A percentile compares a stretch with the other conserved stretches of the same genome.
These are phyloP conservation scores for Phaetusa simplex DNA, from an alignment of 2,113 vertebrate species.

Conservation along the genomic window DNA sequence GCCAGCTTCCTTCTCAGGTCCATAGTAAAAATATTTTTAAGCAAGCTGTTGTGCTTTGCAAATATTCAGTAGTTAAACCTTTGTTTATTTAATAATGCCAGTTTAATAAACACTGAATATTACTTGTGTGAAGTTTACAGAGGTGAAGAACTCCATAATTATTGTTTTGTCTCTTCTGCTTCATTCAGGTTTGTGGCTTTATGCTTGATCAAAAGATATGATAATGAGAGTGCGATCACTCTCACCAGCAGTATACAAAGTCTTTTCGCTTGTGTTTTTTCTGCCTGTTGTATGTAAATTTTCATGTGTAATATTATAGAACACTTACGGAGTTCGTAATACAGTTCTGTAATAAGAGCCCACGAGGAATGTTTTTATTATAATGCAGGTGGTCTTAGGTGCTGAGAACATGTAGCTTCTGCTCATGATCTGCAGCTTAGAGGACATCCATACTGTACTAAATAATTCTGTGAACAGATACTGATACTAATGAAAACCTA, in stretches of 20 bases:
- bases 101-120: background rate
- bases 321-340: background rate
- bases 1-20: background rate
- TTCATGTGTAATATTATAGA: background rate
- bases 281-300: background rate
- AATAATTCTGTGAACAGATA: background rate
- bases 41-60: background rate
- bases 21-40: background rate
- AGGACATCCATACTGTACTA: background rate
- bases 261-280: background rate
- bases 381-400: background rate
- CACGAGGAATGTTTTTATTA: background rate
- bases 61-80: background rate
- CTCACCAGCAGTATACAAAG: background rate
- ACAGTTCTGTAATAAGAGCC: background rate
- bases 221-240: background rate
- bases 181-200: conserved; percentile 5
- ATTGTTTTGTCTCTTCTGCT: background rate
- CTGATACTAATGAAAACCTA: background rate
- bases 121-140: background rate
- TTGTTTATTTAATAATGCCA: background rate
- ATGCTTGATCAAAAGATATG: background rate
- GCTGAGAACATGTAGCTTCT: background rate
- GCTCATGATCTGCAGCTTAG: background rate
- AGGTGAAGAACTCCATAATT: background rate